Percentiles rank a stretch among this genome's conserved stretches.
Evolutionary conservation across 2,113 vertebrate genomes (phyloP).

Genomic region (Centrocercus urophasianus): DNA sequence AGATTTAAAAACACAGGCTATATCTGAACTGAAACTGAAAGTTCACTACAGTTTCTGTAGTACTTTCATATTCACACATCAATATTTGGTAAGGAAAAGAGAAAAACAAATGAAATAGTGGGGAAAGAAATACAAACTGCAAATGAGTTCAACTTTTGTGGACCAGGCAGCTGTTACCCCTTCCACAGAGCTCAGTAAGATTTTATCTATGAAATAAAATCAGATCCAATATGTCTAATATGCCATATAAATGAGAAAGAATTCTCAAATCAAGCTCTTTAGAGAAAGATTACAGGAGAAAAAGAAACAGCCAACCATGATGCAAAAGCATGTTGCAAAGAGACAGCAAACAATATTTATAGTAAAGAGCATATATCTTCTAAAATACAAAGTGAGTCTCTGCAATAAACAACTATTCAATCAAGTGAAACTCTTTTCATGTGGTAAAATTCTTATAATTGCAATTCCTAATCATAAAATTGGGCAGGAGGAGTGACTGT

Average conservation of each 20-base stretch:
- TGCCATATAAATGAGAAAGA: not conserved
- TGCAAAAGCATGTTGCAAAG: not conserved
- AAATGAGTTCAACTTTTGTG: not conserved
- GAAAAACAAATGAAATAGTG: not conserved
- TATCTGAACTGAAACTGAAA: not conserved
- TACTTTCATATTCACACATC: not conserved
- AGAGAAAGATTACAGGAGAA: not conserved
- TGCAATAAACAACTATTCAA: constrained; percentile 28
- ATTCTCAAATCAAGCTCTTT: not conserved
- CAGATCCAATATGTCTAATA: not conserved
- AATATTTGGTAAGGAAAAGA: not conserved
- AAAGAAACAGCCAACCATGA: not conserved
- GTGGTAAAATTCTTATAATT: constrained; percentile 57
- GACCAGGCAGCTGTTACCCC: not conserved
- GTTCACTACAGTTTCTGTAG: not conserved
- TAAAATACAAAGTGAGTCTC: not conserved
- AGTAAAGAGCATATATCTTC: not conserved
- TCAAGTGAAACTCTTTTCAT: constrained; percentile 28
- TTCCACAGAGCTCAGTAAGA: not conserved
- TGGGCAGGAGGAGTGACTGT: not conserved
- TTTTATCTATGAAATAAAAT: not conserved
- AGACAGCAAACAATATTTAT: not conserved
- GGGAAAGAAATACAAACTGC: not conserved
- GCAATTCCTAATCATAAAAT: constrained; percentile 45
- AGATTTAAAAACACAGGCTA: not conserved